Conservation (phyloP, 2,888 invertebrate species). For the Pristionchus entomophagus region DNA sequence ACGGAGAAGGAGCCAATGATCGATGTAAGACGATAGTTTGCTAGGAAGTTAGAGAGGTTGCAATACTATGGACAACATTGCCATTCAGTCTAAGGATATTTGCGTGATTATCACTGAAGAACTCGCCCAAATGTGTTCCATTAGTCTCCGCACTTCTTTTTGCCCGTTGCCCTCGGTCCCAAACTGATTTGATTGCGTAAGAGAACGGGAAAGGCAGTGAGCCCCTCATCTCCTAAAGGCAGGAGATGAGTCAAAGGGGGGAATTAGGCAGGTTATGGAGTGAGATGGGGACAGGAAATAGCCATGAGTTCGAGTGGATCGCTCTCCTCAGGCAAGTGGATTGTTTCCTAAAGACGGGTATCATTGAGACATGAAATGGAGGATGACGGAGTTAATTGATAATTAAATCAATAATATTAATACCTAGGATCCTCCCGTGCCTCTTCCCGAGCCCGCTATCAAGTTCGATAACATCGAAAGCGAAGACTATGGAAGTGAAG, state of each 20-base stretch:
- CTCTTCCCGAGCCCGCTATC: slow-evolving; percentile 66
- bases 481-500: slow-evolving; percentile 69
- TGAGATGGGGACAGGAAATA: not conserved
- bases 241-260: not conserved
- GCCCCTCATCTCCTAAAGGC: not conserved
- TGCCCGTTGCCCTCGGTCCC: not conserved
- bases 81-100: too few species aligned
- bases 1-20: not conserved
- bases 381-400: too few species aligned
- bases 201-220: not conserved
- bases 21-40: too few species aligned
- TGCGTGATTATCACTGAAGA: too few species aligned
- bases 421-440: slow-evolving; percentile 9
- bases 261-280: slow-evolving; percentile 22
- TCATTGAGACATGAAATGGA: not conserved
- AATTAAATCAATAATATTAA: not conserved
- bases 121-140: not conserved
- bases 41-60: too few species aligned
- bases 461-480: slow-evolving; percentile 69
- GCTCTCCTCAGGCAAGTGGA: not conserved
- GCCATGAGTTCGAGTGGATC: slow-evolving; percentile 9
- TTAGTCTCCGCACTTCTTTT: not conserved
- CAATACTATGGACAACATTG: too few species aligned
- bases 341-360: not conserved
- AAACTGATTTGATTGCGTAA: not conserved